Evolutionary conservation across 2,113 vertebrate genomes (phyloP).

Genomic region (Origma solitaria): DNA sequence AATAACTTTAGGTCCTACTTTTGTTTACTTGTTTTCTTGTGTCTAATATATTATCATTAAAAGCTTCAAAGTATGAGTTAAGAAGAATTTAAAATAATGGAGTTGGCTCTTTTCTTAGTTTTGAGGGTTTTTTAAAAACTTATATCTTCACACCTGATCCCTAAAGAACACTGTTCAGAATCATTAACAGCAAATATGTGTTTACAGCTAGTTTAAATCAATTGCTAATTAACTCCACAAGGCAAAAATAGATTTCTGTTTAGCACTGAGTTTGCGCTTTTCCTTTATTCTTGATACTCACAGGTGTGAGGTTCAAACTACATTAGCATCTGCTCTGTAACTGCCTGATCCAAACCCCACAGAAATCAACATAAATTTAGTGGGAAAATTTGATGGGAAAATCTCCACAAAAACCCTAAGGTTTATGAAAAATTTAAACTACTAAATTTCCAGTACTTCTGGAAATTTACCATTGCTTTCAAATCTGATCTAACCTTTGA

Average conservation of each 20-base stretch:
- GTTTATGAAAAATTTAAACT: background rate
- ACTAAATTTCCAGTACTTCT: background rate
- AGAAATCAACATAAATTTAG: background rate
- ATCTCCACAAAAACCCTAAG: background rate
- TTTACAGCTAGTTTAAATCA: slow-evolving; percentile 67
- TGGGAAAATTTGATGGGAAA: background rate
- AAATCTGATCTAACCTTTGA: background rate
- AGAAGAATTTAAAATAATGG: background rate
- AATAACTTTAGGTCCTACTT: slow-evolving; percentile 49
- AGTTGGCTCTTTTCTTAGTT: slow-evolving; percentile 16
- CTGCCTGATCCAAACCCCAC: background rate
- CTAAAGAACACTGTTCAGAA: slow-evolving; percentile 48
- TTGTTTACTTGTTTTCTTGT: slow-evolving; percentile 15
- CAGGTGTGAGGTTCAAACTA: slow-evolving; percentile 31
- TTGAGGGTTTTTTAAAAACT: background rate
- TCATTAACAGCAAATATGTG: slow-evolving; percentile 63
- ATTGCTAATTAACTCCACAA: slow-evolving; percentile 72
- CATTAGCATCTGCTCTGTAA: background rate
- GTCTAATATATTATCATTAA: slow-evolving; percentile 47
- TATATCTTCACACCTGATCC: slow-evolving; percentile 35
- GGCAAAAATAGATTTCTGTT: slow-evolving; percentile 65
- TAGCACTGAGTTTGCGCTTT: slow-evolving; percentile 56
- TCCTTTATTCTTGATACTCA: slow-evolving; percentile 33
- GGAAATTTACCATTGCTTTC: background rate
- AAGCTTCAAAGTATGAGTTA: slow-evolving; percentile 23